Percentiles rank a stretch among this genome's conserved stretches.
Evolutionary conservation across 1,140 invertebrate species (phyloP).

Genomic region (Lordiphosa mommai): DNA sequence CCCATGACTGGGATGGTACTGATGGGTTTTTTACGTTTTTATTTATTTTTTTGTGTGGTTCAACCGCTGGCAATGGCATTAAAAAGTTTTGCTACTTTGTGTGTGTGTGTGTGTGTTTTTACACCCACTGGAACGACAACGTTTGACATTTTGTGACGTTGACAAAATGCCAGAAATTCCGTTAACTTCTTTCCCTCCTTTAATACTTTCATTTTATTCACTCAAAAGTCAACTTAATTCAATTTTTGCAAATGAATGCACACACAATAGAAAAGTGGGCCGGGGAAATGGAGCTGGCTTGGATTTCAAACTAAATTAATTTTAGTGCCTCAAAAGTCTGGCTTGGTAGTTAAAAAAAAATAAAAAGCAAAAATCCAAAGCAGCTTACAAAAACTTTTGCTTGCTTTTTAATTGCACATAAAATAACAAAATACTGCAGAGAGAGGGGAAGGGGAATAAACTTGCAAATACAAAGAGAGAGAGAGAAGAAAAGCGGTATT

Average conservation of each 20-base stretch:
- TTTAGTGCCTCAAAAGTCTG: constrained; percentile 4
- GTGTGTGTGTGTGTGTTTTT: too few relatives aligned
- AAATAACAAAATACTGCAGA: not conserved
- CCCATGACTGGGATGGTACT: constrained; percentile 19
- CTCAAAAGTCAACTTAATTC: constrained; percentile 60
- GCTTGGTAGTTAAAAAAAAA: not conserved
- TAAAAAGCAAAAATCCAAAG: not conserved
- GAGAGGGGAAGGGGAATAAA: not conserved
- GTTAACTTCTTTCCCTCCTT: not conserved
- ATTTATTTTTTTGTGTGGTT: constrained; percentile 10
- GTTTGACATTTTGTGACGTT: constrained; percentile 49
- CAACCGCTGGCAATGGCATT: constrained; percentile 46
- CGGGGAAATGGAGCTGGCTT: constrained; percentile 7
- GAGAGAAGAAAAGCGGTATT: too few relatives aligned
- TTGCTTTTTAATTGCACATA: not conserved
- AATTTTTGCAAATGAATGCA: constrained; percentile 66
- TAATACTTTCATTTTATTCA: constrained; percentile 47
- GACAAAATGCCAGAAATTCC: constrained; percentile 45
- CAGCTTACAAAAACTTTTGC: constrained; percentile 4
- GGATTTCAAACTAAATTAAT: constrained; percentile 41
- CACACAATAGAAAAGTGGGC: constrained; percentile 1
- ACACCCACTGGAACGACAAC: constrained; percentile 29
- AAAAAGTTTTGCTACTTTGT: constrained; percentile 51
- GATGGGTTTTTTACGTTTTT: constrained; percentile 6
- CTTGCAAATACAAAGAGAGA: too few relatives aligned